phyloP scores from a whole-genome alignment of 2,888 invertebrate genomes.

The Cryptus viduatorius region DNA sequence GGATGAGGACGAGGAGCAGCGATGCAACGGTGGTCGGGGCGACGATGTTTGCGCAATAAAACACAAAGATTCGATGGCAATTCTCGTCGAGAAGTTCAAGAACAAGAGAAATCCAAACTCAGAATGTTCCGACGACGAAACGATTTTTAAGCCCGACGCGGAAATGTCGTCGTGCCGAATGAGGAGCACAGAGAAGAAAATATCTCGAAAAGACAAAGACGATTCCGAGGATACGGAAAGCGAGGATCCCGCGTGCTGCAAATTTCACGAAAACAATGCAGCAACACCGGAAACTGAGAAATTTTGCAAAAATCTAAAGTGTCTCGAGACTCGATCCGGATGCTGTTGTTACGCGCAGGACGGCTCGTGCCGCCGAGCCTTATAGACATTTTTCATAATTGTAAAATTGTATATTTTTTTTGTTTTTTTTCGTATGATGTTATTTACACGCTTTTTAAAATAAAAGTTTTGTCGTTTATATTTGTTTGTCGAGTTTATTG shows the following conservation, averaged over 20 bases:
- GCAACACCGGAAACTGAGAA: conserved; percentile 12
- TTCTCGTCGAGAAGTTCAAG: conserved; percentile 78
- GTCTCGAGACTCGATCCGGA: conserved; percentile 43
- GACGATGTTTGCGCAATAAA: conserved; percentile 71
- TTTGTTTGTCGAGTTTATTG: not conserved
- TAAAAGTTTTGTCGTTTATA: not conserved
- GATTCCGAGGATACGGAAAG: conserved; percentile 26
- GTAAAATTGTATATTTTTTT: conserved; percentile 24
- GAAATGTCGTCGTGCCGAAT: conserved; percentile 25
- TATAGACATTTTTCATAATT: conserved; percentile 48
- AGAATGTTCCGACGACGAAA: conserved; percentile 54
- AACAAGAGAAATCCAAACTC: conserved; percentile 57
- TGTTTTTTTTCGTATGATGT: conserved; percentile 2
- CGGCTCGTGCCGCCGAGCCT: conserved; percentile 68
- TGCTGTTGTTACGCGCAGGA: conserved; percentile 68
- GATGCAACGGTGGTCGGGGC: conserved; percentile 57
- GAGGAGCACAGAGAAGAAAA: conserved; percentile 53
- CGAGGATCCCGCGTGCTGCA: conserved; percentile 12
- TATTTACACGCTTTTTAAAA: not conserved
- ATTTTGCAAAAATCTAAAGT: conserved; percentile 34
- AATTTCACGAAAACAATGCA: conserved; percentile 17
- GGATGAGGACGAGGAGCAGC: conserved; percentile 66
- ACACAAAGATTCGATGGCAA: conserved; percentile 81
- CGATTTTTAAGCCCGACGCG: conserved; percentile 49
- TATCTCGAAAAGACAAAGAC: conserved; percentile 41